Conservation (phyloP, 2,797 vertebrate genomes). For the Rhabdophis nuchalis region DNA sequence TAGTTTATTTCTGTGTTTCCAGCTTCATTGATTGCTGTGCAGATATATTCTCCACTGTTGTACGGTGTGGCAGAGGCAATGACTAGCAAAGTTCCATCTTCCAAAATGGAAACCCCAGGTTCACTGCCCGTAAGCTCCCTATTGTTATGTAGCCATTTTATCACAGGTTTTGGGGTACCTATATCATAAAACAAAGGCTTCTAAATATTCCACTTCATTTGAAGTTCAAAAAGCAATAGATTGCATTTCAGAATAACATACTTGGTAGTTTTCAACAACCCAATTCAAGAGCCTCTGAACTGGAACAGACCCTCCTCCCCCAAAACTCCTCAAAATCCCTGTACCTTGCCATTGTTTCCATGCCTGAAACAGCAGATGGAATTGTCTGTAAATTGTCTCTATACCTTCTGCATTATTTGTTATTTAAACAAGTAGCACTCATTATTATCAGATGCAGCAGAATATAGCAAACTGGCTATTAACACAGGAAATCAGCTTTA, state of each 20-base stretch:
- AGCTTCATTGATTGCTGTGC: slow-evolving; percentile 87
- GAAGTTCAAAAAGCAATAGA: background rate
- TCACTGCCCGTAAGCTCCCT: slow-evolving; percentile 84
- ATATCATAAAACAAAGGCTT: slow-evolving; percentile 10
- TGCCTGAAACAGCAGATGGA: background rate
- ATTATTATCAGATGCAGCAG: background rate
- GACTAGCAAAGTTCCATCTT: slow-evolving; percentile 82
- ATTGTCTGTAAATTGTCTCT: background rate
- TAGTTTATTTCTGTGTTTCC: slow-evolving; percentile 92
- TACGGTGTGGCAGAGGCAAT: slow-evolving; percentile 82
- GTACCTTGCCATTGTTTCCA: background rate
- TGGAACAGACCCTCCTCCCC: background rate
- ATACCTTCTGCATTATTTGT: background rate
- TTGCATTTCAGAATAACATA: background rate
- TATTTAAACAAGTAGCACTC: background rate
- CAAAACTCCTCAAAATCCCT: background rate
- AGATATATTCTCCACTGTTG: slow-evolving; percentile 89
- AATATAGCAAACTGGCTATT: background rate
- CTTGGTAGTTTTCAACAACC: background rate
- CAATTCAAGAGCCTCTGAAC: background rate
- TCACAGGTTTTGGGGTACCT: slow-evolving; percentile 90
- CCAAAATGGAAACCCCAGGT: slow-evolving; percentile 83
- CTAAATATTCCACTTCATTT: fast-evolving
- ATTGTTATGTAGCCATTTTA: slow-evolving; percentile 89
- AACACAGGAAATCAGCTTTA: background rate